Conservation (phyloP, 2,797 vertebrate species). For the Potorous gilbertii region DNA sequence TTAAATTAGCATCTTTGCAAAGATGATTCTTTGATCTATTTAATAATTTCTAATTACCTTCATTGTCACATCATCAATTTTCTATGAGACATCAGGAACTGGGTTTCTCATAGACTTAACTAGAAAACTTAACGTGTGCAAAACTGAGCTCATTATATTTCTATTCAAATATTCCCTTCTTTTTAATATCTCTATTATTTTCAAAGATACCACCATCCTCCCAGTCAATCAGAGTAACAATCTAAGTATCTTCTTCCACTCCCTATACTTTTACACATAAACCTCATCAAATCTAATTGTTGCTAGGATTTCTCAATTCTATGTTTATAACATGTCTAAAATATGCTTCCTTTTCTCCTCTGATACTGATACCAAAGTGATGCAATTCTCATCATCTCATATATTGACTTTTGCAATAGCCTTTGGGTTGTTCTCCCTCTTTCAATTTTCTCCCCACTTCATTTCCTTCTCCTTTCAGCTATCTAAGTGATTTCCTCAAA, state of each 20-base stretch:
- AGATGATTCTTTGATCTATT: background rate
- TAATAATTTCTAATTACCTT: background rate
- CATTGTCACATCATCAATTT: background rate
- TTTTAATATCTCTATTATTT: too few relatives aligned
- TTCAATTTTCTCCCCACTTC: background rate
- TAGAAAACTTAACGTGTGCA: background rate
- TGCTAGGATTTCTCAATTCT: background rate
- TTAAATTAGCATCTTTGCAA: background rate
- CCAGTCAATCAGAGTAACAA: background rate
- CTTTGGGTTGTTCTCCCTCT: background rate
- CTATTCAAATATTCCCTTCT: too few relatives aligned
- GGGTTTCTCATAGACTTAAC: background rate
- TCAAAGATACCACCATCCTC: background rate
- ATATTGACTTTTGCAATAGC: background rate
- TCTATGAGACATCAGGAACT: background rate
- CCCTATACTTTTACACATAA: background rate
- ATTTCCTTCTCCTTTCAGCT: background rate
- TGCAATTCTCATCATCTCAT: background rate
- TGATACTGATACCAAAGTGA: background rate
- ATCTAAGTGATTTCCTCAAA: background rate
- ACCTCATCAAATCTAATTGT: background rate
- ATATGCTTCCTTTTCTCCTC: background rate
- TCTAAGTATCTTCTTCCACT: background rate
- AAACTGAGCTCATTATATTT: background rate
- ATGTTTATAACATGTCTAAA: background rate